phyloP scores from a whole-genome alignment of 2,888 invertebrate species.

The Amorpha juglandis region DNA sequence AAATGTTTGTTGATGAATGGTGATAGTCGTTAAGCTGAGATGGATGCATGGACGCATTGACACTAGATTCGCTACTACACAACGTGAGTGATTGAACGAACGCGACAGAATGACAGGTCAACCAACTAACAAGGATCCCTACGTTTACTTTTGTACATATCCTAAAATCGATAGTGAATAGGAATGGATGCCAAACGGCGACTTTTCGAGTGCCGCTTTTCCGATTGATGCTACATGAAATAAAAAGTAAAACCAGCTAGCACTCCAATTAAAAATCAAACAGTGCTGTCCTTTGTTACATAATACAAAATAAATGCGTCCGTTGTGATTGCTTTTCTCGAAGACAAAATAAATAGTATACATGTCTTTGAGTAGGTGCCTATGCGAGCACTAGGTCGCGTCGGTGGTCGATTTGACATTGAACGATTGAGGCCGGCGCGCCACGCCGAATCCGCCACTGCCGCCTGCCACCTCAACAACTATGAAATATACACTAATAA shows the following conservation, averaged over 20 bases:
- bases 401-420: constrained; percentile 65
- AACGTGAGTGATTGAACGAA: neutral
- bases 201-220: neutral
- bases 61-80: constrained; percentile 2
- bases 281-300: constrained; percentile 56
- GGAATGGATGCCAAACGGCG: neutral
- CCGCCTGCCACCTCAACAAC: constrained; percentile 53
- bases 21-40: constrained; percentile 13
- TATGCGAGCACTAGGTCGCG: constrained; percentile 62
- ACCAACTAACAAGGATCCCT: too few relatives aligned
- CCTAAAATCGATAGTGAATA: neutral
- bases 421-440: constrained; percentile 69
- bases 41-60: neutral
- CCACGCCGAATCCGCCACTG: constrained; percentile 42
- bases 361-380: constrained; percentile 68
- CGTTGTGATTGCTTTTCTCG: constrained; percentile 73
- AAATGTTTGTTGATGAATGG: constrained; percentile 22
- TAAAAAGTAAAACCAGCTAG: neutral
- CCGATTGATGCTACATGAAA: neutral
- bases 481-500: constrained; percentile 63
- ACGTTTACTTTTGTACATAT: neutral
- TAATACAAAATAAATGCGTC: constrained; percentile 67
- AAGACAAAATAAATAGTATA: constrained; percentile 61
- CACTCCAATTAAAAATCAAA: constrained; percentile 56
- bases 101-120: neutral